These are phyloP conservation scores for Chromis chromis DNA, from an alignment of 2,797 vertebrate genomes.

Conservation along the genomic window DNA sequence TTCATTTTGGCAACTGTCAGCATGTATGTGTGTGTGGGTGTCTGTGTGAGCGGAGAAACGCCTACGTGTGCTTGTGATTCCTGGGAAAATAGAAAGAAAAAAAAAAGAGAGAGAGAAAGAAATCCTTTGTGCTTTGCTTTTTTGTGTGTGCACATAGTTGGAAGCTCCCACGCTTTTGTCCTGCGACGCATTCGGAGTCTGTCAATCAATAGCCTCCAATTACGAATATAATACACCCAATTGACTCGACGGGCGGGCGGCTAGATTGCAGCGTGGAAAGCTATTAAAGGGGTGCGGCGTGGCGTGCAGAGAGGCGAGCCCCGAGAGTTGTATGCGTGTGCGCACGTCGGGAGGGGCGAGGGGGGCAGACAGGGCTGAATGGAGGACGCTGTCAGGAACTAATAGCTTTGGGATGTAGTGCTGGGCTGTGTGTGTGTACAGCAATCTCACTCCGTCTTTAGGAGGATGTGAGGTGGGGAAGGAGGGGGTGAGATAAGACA, in stretches of 20 bases:
- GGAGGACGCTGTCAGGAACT: slow-evolving; percentile 79
- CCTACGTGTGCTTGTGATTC: slow-evolving; percentile 20
- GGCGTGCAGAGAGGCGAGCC: slow-evolving; percentile 67
- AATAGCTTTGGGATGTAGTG: slow-evolving; percentile 82
- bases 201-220: slow-evolving; percentile 84
- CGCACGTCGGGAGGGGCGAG: neutral
- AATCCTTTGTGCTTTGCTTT: slow-evolving; percentile 48
- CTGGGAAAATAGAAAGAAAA: neutral
- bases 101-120: slow-evolving; percentile 5
- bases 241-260: slow-evolving; percentile 73
- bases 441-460: slow-evolving; percentile 74
- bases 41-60: slow-evolving; percentile 17
- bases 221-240: slow-evolving; percentile 83
- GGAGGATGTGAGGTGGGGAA: slow-evolving; percentile 17
- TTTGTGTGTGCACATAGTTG: slow-evolving; percentile 48
- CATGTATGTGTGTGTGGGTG: slow-evolving; percentile 30
- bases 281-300: slow-evolving; percentile 78
- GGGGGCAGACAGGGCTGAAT: slow-evolving; percentile 69
- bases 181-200: slow-evolving; percentile 62
- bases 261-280: slow-evolving; percentile 79
- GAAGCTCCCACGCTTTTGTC: slow-evolving; percentile 70
- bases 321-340: slow-evolving; percentile 56
- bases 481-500: slow-evolving; percentile 41
- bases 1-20: slow-evolving; percentile 63
- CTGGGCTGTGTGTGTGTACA: slow-evolving; percentile 73